A percentile compares a stretch with the other conserved stretches of the same genome.
Evolutionary conservation across 2,113 vertebrate genomes (phyloP).

Genomic region (Ariopsis seemanni): DNA sequence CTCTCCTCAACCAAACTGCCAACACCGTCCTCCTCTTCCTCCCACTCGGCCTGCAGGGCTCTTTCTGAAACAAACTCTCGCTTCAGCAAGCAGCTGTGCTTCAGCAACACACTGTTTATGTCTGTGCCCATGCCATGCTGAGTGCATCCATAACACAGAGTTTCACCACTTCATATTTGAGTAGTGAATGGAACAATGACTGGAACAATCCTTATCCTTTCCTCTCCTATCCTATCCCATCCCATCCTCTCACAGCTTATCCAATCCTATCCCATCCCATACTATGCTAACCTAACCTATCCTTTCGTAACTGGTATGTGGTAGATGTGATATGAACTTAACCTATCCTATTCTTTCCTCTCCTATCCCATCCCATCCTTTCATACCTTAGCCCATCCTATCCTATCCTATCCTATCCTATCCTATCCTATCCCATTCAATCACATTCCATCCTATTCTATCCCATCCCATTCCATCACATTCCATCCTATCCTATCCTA

Average conservation of each 20-base stretch:
- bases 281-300: neutral
- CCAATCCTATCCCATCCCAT: neutral
- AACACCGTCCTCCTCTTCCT: constrained; percentile 59
- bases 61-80: constrained; percentile 23
- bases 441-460: neutral
- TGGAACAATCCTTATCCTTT: neutral
- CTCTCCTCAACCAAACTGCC: constrained; percentile 63
- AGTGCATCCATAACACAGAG: neutral
- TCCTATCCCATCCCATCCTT: neutral
- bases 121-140: constrained; percentile 26
- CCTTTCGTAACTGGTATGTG: neutral
- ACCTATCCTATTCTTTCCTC: neutral
- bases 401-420: neutral
- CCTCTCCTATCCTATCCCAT: neutral
- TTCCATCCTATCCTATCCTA: neutral
- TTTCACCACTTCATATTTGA: neutral
- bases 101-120: neutral
- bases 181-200: neutral
- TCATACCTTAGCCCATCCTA: neutral
- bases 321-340: neutral
- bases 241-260: neutral
- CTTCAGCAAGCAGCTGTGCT: constrained; percentile 33
- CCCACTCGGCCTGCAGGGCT: constrained; percentile 40
- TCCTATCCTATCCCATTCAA: neutral
- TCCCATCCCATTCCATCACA: neutral